Evolutionary conservation across 2,888 invertebrate genomes (phyloP), one percentile per base, ranked within the genome.

Genomic region (Leptinotarsa peninsularis): DNA sequence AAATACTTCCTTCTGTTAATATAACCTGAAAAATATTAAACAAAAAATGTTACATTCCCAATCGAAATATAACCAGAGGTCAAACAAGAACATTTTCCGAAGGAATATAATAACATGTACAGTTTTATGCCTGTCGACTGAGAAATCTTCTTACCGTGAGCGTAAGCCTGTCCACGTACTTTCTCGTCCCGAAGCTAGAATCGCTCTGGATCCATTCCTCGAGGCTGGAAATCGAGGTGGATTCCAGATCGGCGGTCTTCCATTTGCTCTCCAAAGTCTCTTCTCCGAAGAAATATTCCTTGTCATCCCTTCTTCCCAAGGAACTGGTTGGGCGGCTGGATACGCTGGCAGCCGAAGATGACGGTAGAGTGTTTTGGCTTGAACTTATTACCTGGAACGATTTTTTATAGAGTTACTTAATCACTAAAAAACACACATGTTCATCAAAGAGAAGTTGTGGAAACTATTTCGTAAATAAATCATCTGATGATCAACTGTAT

Each of bases 311-410:
- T 81, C 78, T 83, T 80, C 80, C 81, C 52, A 84, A 84, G 68
- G 87, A 86, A 79, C 76, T 81, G 5, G 83, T 87, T 78, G 81
- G 76, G 67, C 84, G 80, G 80, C 87, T 87, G 21, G 84, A 86
- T 18, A 83, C 80, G 76, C 87, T 87, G 23, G 83, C 84, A n/a
- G 84, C 80, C 13, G 80, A 80, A 4, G 85, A 85, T 7, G 86
- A 85, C 76, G 87, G 90, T 78, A 88, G 88, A 83, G 91, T 91
- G 71, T 90, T 90, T 88, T 93, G 93, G 84, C 91, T 92, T 79
- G 90, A 90, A 84, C 91, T 92, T 81, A 93, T 92, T 80, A 93
- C 93, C 93, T 93, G 68, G 72, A 80, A 78, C 7, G 43, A 43
- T 43, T 43, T 10, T 43, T 43, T 43, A 43, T 43, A 43, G 1